Evolutionary conservation across 2,797 vertebrate species (phyloP).

Genomic region (Eulemur mongoz): DNA sequence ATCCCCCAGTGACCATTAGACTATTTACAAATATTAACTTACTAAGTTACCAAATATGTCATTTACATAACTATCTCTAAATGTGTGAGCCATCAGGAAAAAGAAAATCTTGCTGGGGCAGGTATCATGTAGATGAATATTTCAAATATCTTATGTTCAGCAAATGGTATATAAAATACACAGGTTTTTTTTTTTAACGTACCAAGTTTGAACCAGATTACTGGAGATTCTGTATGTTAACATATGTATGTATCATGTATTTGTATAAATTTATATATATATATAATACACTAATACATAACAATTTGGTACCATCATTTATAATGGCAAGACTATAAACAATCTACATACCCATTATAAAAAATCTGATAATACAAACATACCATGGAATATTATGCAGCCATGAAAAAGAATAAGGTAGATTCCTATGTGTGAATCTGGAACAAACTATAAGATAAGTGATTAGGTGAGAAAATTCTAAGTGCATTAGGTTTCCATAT

Average conservation of each 20-base stretch:
- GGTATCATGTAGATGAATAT: background rate
- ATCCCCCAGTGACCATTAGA: background rate
- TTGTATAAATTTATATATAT: background rate
- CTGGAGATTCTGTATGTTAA: background rate
- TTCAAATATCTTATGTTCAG: slow-evolving; percentile 5
- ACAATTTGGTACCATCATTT: background rate
- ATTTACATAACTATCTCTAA: background rate
- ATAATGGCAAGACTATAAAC: background rate
- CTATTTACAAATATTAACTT: background rate
- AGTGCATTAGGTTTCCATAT: background rate
- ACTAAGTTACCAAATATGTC: background rate
- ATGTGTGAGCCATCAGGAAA: background rate
- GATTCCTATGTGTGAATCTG: background rate
- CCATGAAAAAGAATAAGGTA: background rate
- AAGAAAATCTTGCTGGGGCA: background rate
- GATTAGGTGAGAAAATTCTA: background rate
- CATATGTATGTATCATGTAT: background rate
- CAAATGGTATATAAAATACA: background rate
- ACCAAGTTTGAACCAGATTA: background rate
- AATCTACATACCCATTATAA: background rate
- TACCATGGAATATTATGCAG: background rate
- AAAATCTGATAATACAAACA: background rate
- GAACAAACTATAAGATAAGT: background rate
- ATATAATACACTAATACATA: background rate
- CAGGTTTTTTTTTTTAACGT: background rate